A percentile compares a stretch with the other conserved stretches of the same genome.
Conservation (phyloP, 2,113 vertebrate genomes). For the Alouatta palliata region DNA sequence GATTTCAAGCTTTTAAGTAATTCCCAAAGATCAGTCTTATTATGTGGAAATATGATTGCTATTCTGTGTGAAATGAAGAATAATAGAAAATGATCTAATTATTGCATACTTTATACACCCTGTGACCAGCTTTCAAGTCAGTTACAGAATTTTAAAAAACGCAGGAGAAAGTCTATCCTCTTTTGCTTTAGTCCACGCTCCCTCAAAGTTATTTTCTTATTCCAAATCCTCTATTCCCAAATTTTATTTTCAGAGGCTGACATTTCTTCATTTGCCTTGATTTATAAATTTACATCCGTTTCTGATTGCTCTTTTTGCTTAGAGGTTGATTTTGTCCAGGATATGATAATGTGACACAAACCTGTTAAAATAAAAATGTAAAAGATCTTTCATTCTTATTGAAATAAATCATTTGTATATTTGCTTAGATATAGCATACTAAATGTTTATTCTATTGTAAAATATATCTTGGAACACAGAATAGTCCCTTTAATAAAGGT, state of each 20-base stretch:
- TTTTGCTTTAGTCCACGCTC: background rate
- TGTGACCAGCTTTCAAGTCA: background rate
- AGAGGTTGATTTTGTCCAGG: background rate
- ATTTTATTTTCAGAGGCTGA: background rate
- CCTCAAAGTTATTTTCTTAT: background rate
- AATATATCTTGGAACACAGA: background rate
- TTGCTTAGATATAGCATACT: background rate
- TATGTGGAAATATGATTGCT: background rate
- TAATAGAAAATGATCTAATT: background rate
- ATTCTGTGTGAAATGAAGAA: background rate
- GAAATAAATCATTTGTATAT: background rate
- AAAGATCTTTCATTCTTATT: background rate
- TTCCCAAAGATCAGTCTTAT: background rate
- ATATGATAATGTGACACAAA: background rate
- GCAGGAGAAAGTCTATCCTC: background rate
- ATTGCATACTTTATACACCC: background rate
- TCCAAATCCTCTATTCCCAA: background rate
- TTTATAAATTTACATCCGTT: background rate
- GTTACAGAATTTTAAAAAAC: background rate
- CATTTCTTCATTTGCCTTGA: background rate
- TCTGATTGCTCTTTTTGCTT: background rate
- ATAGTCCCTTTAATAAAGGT: background rate
- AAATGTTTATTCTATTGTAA: background rate
- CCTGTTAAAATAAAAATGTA: background rate
- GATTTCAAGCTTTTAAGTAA: background rate